Percentiles rank a stretch among this genome's conserved stretches.
Evolutionary conservation across 2,113 vertebrate species (phyloP).

Genomic region (Otus sunia): DNA sequence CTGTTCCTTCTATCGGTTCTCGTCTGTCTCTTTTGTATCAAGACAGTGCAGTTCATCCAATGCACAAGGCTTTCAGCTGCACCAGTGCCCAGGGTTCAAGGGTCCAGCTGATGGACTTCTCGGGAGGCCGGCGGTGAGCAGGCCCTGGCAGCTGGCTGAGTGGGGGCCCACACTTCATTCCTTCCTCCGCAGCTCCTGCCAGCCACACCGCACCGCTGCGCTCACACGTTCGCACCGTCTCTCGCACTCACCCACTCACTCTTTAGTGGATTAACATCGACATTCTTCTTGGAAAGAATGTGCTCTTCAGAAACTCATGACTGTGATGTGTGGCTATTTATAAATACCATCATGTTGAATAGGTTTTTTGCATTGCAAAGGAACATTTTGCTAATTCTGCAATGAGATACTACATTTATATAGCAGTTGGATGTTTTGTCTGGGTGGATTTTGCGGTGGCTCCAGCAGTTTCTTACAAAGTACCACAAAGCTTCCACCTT

Average conservation of each 20-base stretch:
- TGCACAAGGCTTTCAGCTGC: neutral
- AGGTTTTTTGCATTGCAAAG: neutral
- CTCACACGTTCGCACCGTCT: neutral
- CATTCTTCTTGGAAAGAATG: neutral
- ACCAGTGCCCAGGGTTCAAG: neutral
- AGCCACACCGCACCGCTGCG: fast-evolving
- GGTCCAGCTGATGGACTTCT: neutral
- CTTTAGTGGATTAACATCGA: neutral
- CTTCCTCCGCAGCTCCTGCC: neutral
- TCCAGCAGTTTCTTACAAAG: neutral
- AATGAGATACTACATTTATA: neutral
- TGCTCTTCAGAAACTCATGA: neutral
- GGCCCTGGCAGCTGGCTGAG: neutral
- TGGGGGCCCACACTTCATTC: neutral
- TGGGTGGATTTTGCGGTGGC: neutral
- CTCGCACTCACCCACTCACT: neutral
- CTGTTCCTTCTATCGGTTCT: fast-evolving
- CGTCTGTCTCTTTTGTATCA: neutral
- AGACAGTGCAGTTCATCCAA: neutral
- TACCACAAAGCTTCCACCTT: neutral
- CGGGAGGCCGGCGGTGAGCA: neutral
- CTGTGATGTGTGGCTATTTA: neutral
- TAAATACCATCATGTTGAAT: neutral
- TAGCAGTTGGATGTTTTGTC: neutral
- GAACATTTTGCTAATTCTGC: neutral